These are phyloP conservation scores for Peromyscus aztecus DNA, from an alignment of 2,797 vertebrate genomes.

Conservation along the genomic window DNA sequence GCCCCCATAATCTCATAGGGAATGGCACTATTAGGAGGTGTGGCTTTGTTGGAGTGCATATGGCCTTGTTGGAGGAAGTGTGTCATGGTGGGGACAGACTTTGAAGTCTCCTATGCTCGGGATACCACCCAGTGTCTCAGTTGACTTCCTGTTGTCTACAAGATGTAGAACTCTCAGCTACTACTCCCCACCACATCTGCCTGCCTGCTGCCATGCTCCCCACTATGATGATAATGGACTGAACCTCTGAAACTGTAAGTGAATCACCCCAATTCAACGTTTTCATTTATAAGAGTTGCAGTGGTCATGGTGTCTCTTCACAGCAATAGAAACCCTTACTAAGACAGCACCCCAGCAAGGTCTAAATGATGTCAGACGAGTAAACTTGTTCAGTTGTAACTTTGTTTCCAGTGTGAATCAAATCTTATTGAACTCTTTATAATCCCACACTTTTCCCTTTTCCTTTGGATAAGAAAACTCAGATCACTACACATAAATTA, in stretches of 20 bases:
- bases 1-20: background rate
- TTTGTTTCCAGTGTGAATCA: slow-evolving; percentile 41
- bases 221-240: background rate
- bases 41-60: background rate
- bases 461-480: slow-evolving; percentile 24
- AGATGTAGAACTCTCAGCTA: background rate
- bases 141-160: background rate
- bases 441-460: background rate
- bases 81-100: background rate
- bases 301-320: background rate
- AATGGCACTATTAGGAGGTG: background rate
- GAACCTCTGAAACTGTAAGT: background rate
- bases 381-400: slow-evolving; percentile 36
- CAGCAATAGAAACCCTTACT: background rate
- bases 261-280: background rate
- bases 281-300: background rate
- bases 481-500: background rate
- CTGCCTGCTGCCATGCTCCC: background rate
- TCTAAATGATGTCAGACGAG: background rate
- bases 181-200: background rate
- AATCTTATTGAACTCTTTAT: background rate
- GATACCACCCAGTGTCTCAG: background rate
- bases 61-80: background rate
- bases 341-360: background rate
- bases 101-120: background rate